phyloP scores from a whole-genome alignment of 2,797 vertebrate genomes.

The Uromys caudimaculatus region DNA sequence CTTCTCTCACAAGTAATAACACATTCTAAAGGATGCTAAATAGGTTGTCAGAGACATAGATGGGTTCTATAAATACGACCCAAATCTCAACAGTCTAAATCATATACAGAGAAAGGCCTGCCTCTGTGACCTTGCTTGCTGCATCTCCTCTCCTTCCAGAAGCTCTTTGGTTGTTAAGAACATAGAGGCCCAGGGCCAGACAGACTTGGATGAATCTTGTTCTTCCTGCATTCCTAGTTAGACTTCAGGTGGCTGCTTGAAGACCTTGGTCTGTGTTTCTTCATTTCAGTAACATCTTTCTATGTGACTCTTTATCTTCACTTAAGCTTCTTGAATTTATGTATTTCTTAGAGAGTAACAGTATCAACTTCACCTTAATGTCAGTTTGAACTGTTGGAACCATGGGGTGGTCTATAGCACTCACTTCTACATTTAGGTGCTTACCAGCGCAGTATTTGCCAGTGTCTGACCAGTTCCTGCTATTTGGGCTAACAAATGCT shows the following conservation, averaged over 20 bases:
- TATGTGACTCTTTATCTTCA: neutral
- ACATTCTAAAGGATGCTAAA: slow-evolving; percentile 76
- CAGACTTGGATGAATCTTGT: neutral
- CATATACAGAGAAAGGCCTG: slow-evolving; percentile 22
- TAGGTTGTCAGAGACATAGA: slow-evolving; percentile 61
- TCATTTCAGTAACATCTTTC: slow-evolving; percentile 20
- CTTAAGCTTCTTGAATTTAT: neutral
- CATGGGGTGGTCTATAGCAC: neutral
- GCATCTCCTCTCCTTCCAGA: neutral
- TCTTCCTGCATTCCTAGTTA: neutral
- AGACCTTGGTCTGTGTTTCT: neutral
- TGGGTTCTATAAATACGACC: slow-evolving; percentile 62
- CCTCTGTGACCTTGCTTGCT: neutral
- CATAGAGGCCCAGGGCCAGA: neutral
- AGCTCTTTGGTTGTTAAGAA: neutral
- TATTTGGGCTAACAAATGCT: neutral
- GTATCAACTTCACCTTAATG: neutral
- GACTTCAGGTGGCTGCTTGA: neutral
- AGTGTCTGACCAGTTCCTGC: neutral
- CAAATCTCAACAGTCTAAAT: slow-evolving; percentile 8
- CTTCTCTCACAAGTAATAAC: slow-evolving; percentile 66
- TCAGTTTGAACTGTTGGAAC: neutral
- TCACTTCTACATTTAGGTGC: slow-evolving; percentile 39
- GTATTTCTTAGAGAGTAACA: neutral
- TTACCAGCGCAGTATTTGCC: neutral